Evolutionary conservation across 2,113 vertebrate genomes (phyloP).

Genomic region (Oceanodroma tethys): DNA sequence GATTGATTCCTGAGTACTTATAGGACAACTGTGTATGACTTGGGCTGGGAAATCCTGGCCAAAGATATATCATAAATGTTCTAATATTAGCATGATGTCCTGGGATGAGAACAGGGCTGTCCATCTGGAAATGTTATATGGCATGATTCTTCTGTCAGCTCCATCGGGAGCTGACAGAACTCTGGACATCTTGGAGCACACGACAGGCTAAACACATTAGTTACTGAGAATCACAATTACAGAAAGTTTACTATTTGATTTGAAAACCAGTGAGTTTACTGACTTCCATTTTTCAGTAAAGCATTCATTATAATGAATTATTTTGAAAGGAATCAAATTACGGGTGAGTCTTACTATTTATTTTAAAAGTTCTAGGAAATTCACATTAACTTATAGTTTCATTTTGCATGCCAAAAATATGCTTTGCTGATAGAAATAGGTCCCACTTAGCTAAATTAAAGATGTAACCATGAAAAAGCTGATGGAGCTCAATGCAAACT

Average conservation of each 20-base stretch:
- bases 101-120: not conserved
- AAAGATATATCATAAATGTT: not conserved
- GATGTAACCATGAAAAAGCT: not conserved
- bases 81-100: constrained; percentile 15
- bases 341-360: not conserved
- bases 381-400: not conserved
- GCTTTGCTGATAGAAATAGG: not conserved
- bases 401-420: not conserved
- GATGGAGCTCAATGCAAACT: not conserved
- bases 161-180: not conserved
- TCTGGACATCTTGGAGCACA: not conserved
- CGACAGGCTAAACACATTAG: not conserved
- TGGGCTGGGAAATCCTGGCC: not conserved
- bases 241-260: not conserved
- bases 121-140: constrained; percentile 23
- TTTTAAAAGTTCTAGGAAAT: not conserved
- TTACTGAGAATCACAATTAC: not conserved
- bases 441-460: not conserved
- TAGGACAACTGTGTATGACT: not conserved
- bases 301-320: not conserved
- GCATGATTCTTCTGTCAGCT: not conserved
- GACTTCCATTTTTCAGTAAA: not conserved
- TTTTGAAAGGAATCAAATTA: not conserved
- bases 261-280: not conserved
- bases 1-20: not conserved